Evolutionary conservation across 2,888 invertebrate genomes (phyloP).

Genomic region (Augiades crinisus): DNA sequence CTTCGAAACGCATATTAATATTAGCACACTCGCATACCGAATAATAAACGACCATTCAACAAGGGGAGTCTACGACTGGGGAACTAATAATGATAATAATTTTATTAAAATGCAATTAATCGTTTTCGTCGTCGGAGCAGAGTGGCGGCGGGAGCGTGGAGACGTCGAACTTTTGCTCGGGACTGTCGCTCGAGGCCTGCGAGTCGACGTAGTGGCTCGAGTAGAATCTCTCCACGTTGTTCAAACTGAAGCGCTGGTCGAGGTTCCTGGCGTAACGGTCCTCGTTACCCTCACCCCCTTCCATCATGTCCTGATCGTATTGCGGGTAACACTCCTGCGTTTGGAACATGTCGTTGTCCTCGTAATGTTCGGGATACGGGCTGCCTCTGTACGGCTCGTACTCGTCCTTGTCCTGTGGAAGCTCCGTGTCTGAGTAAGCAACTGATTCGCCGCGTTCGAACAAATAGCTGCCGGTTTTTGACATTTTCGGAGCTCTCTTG

Average conservation of each 20-base stretch:
- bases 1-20: conserved; percentile 50
- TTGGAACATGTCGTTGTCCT: conserved; percentile 69
- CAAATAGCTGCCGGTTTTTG: conserved; percentile 65
- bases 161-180: conserved; percentile 88
- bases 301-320: conserved; percentile 57
- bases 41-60: conserved; percentile 46
- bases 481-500: conserved; percentile 71
- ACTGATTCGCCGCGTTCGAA: conserved; percentile 71
- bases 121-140: conserved; percentile 87
- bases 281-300: conserved; percentile 44
- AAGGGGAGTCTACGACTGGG: conserved; percentile 44
- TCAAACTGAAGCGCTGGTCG: conserved; percentile 73
- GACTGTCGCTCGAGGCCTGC: conserved; percentile 84
- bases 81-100: conserved; percentile 38
- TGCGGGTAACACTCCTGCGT: conserved; percentile 75
- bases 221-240: conserved; percentile 74
- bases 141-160: conserved; percentile 89
- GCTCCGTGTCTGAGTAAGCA: conserved; percentile 69
- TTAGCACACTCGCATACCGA: conserved; percentile 45
- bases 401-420: conserved; percentile 68
- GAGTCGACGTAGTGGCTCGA: conserved; percentile 80
- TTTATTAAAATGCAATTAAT: conserved; percentile 43
- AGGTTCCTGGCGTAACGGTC: conserved; percentile 60
- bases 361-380: conserved; percentile 73
- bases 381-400: conserved; percentile 71